These are phyloP conservation scores for Aleiodes leptofemur DNA, from an alignment of 2,888 invertebrate species.

Conservation along the genomic window DNA sequence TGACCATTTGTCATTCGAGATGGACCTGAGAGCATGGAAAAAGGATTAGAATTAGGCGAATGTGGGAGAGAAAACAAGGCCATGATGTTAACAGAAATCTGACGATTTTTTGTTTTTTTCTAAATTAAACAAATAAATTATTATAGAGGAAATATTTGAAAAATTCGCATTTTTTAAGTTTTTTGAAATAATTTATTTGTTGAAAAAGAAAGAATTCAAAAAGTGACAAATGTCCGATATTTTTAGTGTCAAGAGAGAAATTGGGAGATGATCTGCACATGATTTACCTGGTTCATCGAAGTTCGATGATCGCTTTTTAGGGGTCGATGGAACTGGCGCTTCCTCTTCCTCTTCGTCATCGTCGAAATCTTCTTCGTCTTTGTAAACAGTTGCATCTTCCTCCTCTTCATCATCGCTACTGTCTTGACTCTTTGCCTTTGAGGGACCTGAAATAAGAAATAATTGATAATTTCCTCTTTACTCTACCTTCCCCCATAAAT, in stretches of 20 bases:
- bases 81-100: too few relatives aligned
- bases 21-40: slow-evolving; percentile 61
- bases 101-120: too few relatives aligned
- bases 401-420: slow-evolving; percentile 53
- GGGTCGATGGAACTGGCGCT: slow-evolving; percentile 46
- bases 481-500: too few relatives aligned
- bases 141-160: too few relatives aligned
- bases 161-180: too few relatives aligned
- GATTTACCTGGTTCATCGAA: slow-evolving; percentile 62
- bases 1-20: slow-evolving; percentile 71
- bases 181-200: too few relatives aligned
- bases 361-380: slow-evolving; percentile 51
- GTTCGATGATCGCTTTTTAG: slow-evolving; percentile 49
- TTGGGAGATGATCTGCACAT: not conserved
- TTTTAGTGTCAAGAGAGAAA: too few relatives aligned
- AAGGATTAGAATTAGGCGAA: too few relatives aligned
- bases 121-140: too few relatives aligned
- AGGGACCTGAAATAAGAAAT: slow-evolving; percentile 56
- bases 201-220: too few relatives aligned
- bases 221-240: too few relatives aligned
- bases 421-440: slow-evolving; percentile 60
- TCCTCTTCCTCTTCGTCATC: slow-evolving; percentile 57
- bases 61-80: too few relatives aligned
- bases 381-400: slow-evolving; percentile 43
- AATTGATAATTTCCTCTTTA: not conserved